Base-by-base conservation (phyloP, 2,888 invertebrate species). In the Sussaba pulchella region DNA sequence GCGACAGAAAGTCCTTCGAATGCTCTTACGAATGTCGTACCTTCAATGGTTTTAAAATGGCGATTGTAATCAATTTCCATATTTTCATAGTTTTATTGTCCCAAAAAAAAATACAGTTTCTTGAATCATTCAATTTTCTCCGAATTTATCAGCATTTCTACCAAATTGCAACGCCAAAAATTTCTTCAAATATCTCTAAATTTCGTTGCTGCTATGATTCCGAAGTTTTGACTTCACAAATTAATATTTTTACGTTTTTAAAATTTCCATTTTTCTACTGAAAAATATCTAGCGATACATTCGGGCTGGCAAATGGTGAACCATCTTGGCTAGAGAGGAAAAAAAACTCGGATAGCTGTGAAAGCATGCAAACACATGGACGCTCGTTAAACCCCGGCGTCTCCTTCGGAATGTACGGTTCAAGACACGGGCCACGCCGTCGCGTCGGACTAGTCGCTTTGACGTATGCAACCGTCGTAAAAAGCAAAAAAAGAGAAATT, bases 381-480 rank as follows among this genome's bases (percentile, higher is more conserved):
- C 36, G 57, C 36, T 57, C 57, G 57, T 57, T 50, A 50, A 19
- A n/a, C n/a, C 39, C 21, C 67, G 50, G 52, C 50, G 47, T n/a
- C 36, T 66, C 21, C 50, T 21, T 21, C 50, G 52, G n/a, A 4
- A 47, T 57, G 36, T 47, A 31, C 31, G 57, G 14, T 67, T 50
- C 21, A 52, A 52, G 67, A 67, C 67, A 36, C 21, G 19, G 21
- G 50, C 21, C 52, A 63, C 39, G 4, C 4, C 6, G 4, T 2
- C 31, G 31, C 73, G 9, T 43, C 21, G 73, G 17, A 8, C 63
- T 21, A 17, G 10, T 54, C 64, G 54, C 73, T 73, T 73, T 73
- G 73, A 73, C 43, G 73, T 10, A 57, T 36, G 39, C 31, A 31
- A 31, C 31, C 31, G 31, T 2, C 36, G 14, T 9, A 39, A 67